Evolutionary conservation across 2,797 vertebrate genomes (phyloP).

Genomic region (Peromyscus nudipes): DNA sequence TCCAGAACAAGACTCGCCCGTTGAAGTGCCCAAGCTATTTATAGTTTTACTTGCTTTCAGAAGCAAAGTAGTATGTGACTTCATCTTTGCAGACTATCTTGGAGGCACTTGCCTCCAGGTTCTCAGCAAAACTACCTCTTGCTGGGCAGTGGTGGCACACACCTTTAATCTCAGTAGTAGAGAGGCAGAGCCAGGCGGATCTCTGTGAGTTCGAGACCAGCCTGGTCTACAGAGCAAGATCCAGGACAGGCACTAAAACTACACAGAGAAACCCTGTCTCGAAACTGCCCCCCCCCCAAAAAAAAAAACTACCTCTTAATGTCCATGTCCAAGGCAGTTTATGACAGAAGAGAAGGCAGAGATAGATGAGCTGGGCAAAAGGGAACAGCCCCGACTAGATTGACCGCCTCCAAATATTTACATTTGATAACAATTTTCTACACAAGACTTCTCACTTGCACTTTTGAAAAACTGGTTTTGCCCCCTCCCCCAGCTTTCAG

Average conservation of each 20-base stretch:
- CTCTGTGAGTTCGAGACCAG: no score
- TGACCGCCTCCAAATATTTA: conserved; percentile 33
- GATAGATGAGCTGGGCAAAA: background rate
- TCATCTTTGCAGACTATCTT: conserved; percentile 53
- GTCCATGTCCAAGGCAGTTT: background rate
- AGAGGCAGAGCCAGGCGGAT: no score
- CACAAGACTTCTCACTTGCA: background rate
- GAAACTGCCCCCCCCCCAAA: no score
- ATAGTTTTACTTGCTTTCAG: conserved; percentile 64
- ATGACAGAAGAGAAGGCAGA: background rate
- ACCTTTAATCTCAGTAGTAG: no score
- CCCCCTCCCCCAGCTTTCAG: background rate
- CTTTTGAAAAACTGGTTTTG: conserved; percentile 54
- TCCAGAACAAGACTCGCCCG: background rate
- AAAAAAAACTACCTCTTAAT: background rate
- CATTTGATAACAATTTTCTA: conserved; percentile 41
- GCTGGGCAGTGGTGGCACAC: no score
- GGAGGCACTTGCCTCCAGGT: background rate
- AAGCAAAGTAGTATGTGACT: conserved; percentile 40
- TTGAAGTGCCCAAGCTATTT: conserved; percentile 27
- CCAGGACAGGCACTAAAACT: no score
- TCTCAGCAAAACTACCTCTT: background rate
- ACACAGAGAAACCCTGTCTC: no score
- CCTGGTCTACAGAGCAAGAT: no score
- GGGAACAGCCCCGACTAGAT: background rate